Percentiles rank a stretch among this genome's conserved stretches.
Evolutionary conservation across 2,888 invertebrate genomes (phyloP).

Genomic region (Pyrochroa serraticornis): DNA sequence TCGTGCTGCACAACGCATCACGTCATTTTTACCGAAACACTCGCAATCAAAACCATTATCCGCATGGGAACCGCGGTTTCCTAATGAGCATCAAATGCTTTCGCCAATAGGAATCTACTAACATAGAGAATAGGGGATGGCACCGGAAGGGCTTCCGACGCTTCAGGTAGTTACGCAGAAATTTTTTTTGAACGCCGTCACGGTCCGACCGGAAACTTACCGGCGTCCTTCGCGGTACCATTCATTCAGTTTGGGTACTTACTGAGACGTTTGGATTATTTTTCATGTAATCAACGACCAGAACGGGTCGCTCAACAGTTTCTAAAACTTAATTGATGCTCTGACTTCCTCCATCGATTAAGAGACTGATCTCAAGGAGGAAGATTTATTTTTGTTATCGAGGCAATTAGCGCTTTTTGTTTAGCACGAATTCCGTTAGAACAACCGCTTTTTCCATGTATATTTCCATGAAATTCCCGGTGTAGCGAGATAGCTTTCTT

Average conservation of each 20-base stretch:
- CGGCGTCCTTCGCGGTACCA: conserved; percentile 29
- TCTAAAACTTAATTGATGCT: background rate
- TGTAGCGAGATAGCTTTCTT: background rate
- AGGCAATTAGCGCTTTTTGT: no score
- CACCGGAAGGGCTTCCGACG: conserved; percentile 31
- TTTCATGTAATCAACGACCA: conserved; percentile 10
- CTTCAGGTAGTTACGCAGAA: conserved; percentile 6
- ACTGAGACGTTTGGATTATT: conserved; percentile 29
- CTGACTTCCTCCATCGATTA: no score
- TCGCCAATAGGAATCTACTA: conserved; percentile 5
- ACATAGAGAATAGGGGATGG: conserved; percentile 8
- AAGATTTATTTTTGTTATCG: no score
- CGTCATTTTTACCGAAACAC: background rate
- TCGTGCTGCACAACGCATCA: conserved; percentile 8
- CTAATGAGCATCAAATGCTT: background rate
- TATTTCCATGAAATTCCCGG: no score
- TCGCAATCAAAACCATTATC: background rate
- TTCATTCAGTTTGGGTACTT: conserved; percentile 32
- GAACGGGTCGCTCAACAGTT: background rate
- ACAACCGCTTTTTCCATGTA: no score
- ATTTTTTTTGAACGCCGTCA: conserved; percentile 15
- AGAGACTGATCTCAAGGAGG: no score
- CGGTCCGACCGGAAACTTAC: conserved; percentile 32
- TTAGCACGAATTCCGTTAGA: no score
- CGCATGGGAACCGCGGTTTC: conserved; percentile 1